Conservation (phyloP, 2,797 vertebrate genomes). For the Characodon lateralis region DNA sequence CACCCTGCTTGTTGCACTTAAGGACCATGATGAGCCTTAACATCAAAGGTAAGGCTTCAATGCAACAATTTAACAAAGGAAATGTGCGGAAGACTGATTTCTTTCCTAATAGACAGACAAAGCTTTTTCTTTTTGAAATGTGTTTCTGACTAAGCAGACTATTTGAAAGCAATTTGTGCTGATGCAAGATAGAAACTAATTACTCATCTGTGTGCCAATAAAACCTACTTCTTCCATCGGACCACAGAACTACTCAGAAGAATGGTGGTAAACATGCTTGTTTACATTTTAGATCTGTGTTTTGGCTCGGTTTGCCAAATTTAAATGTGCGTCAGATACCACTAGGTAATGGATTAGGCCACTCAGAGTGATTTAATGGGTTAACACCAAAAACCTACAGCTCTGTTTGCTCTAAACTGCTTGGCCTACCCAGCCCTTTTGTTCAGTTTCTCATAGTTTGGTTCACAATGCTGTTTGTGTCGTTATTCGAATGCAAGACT, state of each 20-base stretch:
- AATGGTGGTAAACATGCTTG: neutral
- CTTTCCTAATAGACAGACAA: neutral
- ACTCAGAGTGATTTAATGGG: neutral
- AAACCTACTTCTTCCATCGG: conserved; percentile 6
- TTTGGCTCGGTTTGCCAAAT: neutral
- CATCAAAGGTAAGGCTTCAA: neutral
- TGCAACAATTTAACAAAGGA: neutral
- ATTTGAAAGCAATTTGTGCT: conserved; percentile 4
- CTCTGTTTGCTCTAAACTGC: neutral
- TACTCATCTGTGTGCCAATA: conserved; percentile 20
- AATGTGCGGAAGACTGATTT: neutral
- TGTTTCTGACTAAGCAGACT: neutral
- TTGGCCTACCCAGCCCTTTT: neutral
- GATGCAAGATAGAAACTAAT: conserved; percentile 9
- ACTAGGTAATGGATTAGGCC: neutral
- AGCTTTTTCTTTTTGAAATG: neutral
- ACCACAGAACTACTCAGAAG: conserved; percentile 5
- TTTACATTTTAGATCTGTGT: neutral
- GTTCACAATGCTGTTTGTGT: conserved; percentile 1
- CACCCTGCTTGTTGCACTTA: neutral
- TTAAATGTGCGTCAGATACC: neutral
- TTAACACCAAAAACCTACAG: neutral
- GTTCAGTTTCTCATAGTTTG: neutral
- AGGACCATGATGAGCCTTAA: neutral
- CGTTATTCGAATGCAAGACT: neutral